phyloP scores from a whole-genome alignment of 2,113 vertebrate species.

The Misgurnus anguillicaudatus region DNA sequence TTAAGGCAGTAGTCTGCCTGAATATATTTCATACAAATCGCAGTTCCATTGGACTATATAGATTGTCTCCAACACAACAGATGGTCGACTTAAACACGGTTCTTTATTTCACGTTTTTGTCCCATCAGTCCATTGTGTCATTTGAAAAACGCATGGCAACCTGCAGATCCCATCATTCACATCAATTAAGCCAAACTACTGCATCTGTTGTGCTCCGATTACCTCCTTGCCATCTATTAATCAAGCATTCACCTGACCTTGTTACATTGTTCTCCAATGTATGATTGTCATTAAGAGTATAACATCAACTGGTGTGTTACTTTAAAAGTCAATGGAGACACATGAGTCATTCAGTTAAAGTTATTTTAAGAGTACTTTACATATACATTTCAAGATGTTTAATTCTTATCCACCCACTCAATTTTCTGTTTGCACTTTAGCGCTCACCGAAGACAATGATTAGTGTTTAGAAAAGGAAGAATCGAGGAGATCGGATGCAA shows the following conservation, averaged over 20 bases:
- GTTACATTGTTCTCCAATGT: neutral
- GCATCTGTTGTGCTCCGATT: conserved; percentile 44
- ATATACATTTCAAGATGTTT: neutral
- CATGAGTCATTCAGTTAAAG: neutral
- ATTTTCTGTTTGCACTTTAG: conserved; percentile 38
- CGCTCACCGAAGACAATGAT: conserved; percentile 50
- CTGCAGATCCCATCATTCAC: conserved; percentile 21
- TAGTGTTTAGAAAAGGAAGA: conserved; percentile 43
- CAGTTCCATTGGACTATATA: neutral
- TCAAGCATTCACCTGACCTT: conserved; percentile 32
- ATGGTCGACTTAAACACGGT: conserved; percentile 27
- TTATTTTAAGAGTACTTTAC: neutral
- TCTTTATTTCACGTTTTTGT: conserved; percentile 42
- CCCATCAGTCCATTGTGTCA: conserved; percentile 13
- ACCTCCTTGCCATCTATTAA: conserved; percentile 32
- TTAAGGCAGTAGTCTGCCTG: conserved; percentile 15
- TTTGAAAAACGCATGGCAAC: conserved; percentile 8
- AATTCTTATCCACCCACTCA: conserved; percentile 30
- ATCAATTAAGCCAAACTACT: conserved; percentile 49
- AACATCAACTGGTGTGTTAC: neutral
- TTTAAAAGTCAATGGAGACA: neutral
- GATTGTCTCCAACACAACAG: conserved; percentile 23
- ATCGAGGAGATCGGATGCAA: neutral
- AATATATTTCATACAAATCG: conserved; percentile 37
- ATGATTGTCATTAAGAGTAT: neutral